phyloP scores from a whole-genome alignment of 2,888 invertebrate species.

The Bugula neritina region DNA sequence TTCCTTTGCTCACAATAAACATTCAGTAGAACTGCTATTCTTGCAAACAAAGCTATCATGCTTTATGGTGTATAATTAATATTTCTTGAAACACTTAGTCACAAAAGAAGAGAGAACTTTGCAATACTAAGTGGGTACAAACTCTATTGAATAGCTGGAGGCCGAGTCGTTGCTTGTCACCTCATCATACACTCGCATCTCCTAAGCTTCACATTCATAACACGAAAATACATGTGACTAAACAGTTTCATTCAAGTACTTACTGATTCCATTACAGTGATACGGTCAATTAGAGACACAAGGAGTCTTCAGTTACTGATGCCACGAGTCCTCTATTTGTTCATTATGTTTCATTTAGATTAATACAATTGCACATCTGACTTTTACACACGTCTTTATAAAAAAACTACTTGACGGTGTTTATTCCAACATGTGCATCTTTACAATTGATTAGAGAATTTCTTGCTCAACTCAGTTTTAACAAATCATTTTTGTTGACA shows the following conservation, averaged over 20 bases:
- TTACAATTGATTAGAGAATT: background rate
- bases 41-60: background rate
- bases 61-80: background rate
- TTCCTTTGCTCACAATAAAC: too few species aligned
- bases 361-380: slow-evolving; percentile 24
- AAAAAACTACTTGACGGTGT: background rate
- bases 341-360: background rate
- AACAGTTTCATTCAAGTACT: background rate
- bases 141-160: background rate
- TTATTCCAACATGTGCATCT: background rate
- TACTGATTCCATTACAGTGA: background rate
- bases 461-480: too few species aligned
- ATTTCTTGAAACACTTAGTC: background rate
- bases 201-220: too few species aligned
- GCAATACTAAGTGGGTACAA: background rate
- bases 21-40: too few species aligned
- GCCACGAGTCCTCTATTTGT: slow-evolving; percentile 19
- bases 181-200: too few species aligned
- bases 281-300: slow-evolving; percentile 4
- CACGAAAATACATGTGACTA: background rate
- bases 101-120: background rate
- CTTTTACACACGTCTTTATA: slow-evolving; percentile 23
- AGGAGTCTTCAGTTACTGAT: background rate
- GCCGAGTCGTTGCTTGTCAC: too few species aligned
- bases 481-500: too few species aligned